A percentile compares a stretch with the other conserved stretches of the same genome.
These are phyloP conservation scores for Mus minutoides DNA, from an alignment of 2,797 vertebrate genomes.

Conservation along the genomic window DNA sequence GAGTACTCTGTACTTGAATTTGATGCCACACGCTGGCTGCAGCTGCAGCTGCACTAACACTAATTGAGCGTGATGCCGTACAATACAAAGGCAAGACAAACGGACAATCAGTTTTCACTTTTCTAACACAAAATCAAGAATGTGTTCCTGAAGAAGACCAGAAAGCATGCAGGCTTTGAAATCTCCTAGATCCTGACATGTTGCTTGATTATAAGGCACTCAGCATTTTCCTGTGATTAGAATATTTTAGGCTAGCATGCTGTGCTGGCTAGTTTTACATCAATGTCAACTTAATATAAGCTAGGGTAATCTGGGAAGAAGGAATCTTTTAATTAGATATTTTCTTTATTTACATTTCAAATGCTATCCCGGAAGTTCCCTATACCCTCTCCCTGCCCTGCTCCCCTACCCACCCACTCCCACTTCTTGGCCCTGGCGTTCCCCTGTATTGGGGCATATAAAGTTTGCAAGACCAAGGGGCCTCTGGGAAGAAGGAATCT, in stretches of 20 bases:
- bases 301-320: background rate
- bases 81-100: background rate
- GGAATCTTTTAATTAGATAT: too few relatives aligned
- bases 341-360: too few relatives aligned
- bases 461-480: too few relatives aligned
- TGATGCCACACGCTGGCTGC: background rate
- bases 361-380: too few relatives aligned
- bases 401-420: too few relatives aligned
- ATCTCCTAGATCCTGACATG: background rate
- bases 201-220: background rate
- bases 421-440: too few relatives aligned
- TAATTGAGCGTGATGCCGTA: conserved; percentile 22
- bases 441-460: too few relatives aligned
- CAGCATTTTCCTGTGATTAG: background rate
- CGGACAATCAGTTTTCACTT: background rate
- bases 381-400: too few relatives aligned
- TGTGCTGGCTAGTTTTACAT: background rate
- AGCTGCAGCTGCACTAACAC: background rate
- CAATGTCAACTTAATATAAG: background rate
- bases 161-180: background rate
- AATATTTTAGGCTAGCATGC: background rate
- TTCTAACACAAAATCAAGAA: conserved; percentile 1
- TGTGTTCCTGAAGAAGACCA: background rate
- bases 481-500: background rate
- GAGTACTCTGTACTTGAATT: conserved; percentile 12